These are phyloP conservation scores for Ormyrus thymus DNA, from an alignment of 2,888 invertebrate species.

Conservation along the genomic window DNA sequence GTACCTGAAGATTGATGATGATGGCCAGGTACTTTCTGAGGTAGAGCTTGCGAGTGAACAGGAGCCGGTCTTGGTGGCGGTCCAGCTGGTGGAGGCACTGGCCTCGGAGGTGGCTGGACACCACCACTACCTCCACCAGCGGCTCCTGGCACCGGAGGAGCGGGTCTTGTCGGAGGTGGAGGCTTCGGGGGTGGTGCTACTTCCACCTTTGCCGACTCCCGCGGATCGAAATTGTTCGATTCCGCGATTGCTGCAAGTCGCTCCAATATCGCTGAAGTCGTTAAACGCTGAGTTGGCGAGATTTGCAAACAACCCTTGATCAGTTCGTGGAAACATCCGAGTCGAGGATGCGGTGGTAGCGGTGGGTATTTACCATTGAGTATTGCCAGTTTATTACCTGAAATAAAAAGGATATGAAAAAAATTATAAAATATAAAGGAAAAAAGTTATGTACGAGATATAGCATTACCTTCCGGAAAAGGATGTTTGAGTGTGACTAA, in stretches of 20 bases:
- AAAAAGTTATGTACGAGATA: too few species aligned
- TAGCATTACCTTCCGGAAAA: slow-evolving; percentile 79
- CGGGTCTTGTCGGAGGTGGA: slow-evolving; percentile 66
- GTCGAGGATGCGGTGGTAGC: slow-evolving; percentile 87
- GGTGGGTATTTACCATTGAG: slow-evolving; percentile 96
- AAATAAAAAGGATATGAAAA: slow-evolving; percentile 54
- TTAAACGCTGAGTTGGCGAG: slow-evolving; percentile 88
- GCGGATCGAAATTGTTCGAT: slow-evolving; percentile 87
- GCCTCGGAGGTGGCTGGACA: slow-evolving; percentile 63
- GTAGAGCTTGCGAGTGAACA: slow-evolving; percentile 32
- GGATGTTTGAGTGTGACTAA: slow-evolving; percentile 96
- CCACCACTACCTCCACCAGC: slow-evolving; percentile 61
- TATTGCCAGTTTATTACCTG: slow-evolving; percentile 90
- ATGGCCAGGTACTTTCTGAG: slow-evolving; percentile 49
- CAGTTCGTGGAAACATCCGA: slow-evolving; percentile 89
- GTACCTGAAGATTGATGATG: slow-evolving; percentile 49
- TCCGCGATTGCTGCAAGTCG: slow-evolving; percentile 92
- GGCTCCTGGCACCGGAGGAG: slow-evolving; percentile 66
- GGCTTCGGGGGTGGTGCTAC: slow-evolving; percentile 63
- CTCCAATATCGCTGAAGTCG: slow-evolving; percentile 87
- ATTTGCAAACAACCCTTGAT: slow-evolving; percentile 86
- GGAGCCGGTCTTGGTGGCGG: slow-evolving; percentile 66
- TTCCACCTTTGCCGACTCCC: slow-evolving; percentile 84
- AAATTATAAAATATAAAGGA: too few species aligned
- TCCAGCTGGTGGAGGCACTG: slow-evolving; percentile 57